phyloP scores from a whole-genome alignment of 2,113 vertebrate genomes.

The Phylloscopus trochiloides region DNA sequence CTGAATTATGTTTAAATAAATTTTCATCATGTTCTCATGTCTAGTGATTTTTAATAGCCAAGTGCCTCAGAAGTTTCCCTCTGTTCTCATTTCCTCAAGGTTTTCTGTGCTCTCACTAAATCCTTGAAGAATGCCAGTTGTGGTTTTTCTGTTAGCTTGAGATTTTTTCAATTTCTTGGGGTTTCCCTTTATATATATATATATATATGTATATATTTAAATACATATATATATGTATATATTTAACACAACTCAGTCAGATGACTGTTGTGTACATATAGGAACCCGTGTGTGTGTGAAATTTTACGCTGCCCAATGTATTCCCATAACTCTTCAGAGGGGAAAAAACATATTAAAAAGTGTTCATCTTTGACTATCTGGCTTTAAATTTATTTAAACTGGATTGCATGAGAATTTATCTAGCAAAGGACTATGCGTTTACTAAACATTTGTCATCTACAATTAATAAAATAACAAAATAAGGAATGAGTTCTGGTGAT shows the following conservation, averaged over 20 bases:
- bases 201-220: too few species aligned
- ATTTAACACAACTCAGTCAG: neutral
- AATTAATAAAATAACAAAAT: neutral
- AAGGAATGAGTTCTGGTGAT: neutral
- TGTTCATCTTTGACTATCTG: neutral
- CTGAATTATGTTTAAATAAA: neutral
- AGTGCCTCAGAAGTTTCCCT: neutral
- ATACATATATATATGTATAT: too few species aligned
- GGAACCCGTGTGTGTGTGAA: neutral
- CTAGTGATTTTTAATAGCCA: neutral
- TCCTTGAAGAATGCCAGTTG: neutral
- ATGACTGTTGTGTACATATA: neutral
- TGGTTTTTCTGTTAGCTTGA: neutral
- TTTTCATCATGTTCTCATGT: neutral
- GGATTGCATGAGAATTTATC: neutral
- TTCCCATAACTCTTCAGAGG: neutral
- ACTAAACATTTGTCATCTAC: neutral
- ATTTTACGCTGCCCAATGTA: neutral
- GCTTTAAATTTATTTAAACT: neutral
- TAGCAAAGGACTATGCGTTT: neutral
- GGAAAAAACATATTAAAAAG: neutral
- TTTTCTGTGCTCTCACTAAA: neutral
- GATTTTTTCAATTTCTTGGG: rapidly evolving
- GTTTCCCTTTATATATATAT: neutral
- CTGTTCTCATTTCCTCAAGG: neutral